These are phyloP conservation scores for Polia nebulosa DNA, from an alignment of 2,888 invertebrate genomes.

Conservation along the genomic window DNA sequence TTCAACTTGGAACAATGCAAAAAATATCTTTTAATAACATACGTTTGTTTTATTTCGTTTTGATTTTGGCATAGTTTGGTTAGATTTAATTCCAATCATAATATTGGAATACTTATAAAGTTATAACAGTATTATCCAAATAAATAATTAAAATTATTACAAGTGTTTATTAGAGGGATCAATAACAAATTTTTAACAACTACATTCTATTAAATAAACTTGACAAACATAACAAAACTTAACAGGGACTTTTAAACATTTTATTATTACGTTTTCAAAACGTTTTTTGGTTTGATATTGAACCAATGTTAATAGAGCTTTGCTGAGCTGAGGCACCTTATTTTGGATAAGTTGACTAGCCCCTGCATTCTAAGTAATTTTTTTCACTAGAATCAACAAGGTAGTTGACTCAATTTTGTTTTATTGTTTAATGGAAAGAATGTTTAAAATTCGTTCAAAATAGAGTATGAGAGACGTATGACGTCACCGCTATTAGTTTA, in stretches of 20 bases:
- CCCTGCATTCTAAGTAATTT: too few species aligned
- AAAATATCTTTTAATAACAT: too few species aligned
- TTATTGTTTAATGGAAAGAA: too few species aligned
- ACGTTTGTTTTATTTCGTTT: too few species aligned
- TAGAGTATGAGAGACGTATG: too few species aligned
- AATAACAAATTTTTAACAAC: conserved; percentile 18
- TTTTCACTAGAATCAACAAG: too few species aligned
- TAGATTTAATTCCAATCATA: neutral
- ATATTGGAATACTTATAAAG: neutral
- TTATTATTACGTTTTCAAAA: neutral
- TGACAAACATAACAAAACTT: conserved; percentile 14
- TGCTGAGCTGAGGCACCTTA: neutral
- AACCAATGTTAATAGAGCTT: neutral
- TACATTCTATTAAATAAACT: conserved; percentile 21
- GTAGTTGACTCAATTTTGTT: too few species aligned
- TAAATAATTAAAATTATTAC: neutral
- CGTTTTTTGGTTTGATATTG: neutral
- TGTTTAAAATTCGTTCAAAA: too few species aligned
- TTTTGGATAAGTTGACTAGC: neutral
- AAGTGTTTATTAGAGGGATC: neutral
- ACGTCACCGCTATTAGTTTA: too few species aligned
- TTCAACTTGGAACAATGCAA: neutral
- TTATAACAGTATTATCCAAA: neutral
- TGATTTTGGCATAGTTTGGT: conserved; percentile 1
- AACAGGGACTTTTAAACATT: conserved; percentile 1